Evolutionary conservation across 2,113 vertebrate genomes (phyloP).

Genomic region (Pelecanus crispus): DNA sequence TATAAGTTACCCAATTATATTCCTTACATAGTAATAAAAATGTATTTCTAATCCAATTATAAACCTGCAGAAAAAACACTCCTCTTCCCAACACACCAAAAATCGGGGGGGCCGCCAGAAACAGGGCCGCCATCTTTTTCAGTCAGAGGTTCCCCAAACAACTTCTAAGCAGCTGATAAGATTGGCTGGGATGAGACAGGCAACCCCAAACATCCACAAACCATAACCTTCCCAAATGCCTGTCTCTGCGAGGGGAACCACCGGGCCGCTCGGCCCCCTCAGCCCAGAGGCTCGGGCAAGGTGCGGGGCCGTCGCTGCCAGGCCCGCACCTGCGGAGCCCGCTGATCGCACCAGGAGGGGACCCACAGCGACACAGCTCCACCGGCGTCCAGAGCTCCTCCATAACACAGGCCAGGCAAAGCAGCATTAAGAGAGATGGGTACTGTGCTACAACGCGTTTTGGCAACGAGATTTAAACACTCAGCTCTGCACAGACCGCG

Average conservation of each 20-base stretch:
- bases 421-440: not conserved
- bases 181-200: not conserved
- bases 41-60: not conserved
- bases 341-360: not conserved
- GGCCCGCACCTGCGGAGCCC: not conserved
- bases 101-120: too few species aligned
- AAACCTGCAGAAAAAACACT: not conserved
- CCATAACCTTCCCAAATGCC: not conserved
- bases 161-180: not conserved
- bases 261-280: not conserved
- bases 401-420: not conserved
- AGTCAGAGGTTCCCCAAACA: not conserved
- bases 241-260: not conserved
- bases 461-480: not conserved
- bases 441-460: not conserved
- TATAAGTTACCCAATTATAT: not conserved
- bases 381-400: not conserved
- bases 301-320: not conserved
- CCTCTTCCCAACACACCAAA: not conserved
- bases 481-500: not conserved
- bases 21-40: not conserved
- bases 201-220: not conserved
- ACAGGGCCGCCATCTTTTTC: not conserved
- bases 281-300: not conserved
- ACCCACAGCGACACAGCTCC: not conserved